Evolutionary conservation across 2,113 vertebrate species (phyloP).

Genomic region (Percopsis transmontana): DNA sequence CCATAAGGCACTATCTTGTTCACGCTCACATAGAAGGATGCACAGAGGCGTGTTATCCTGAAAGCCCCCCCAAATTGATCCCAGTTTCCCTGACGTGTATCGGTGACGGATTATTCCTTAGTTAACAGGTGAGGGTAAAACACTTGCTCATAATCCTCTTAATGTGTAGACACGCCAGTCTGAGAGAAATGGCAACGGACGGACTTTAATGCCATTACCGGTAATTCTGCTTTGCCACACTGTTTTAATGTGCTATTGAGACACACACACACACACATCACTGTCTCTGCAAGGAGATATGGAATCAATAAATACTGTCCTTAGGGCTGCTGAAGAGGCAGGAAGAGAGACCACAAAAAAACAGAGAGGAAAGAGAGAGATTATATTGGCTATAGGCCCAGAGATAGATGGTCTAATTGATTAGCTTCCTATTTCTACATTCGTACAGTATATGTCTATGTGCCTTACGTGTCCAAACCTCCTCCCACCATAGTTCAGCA

Average conservation of each 20-base stretch:
- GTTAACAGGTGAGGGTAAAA: conserved; percentile 65
- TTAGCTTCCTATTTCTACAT: conserved; percentile 36
- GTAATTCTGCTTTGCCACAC: conserved; percentile 70
- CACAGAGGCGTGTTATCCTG: conserved; percentile 48
- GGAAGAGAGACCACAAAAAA: conserved; percentile 45
- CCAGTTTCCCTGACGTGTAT: conserved; percentile 57
- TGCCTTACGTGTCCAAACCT: conserved; percentile 32
- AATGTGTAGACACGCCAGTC: conserved; percentile 55
- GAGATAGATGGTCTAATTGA: conserved; percentile 40
- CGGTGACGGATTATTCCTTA: conserved; percentile 59
- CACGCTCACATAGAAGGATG: conserved; percentile 19
- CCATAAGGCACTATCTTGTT: conserved; percentile 31
- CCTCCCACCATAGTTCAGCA: conserved; percentile 43
- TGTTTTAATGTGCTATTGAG: conserved; percentile 61
- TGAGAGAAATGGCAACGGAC: conserved; percentile 50
- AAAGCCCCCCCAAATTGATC: conserved; percentile 45
- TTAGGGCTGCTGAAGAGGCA: conserved; percentile 38
- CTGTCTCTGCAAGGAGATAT: conserved; percentile 57
- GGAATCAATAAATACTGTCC: conserved; percentile 65
- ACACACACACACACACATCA: conserved; percentile 23
- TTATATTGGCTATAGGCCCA: conserved; percentile 6
- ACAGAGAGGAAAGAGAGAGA: conserved; percentile 15
- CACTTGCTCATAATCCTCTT: conserved; percentile 69
- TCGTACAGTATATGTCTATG: conserved; percentile 21
- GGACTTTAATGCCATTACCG: conserved; percentile 74